Evolutionary conservation across 2,113 vertebrate species (phyloP).

Genomic region (Bujurquina vittata): DNA sequence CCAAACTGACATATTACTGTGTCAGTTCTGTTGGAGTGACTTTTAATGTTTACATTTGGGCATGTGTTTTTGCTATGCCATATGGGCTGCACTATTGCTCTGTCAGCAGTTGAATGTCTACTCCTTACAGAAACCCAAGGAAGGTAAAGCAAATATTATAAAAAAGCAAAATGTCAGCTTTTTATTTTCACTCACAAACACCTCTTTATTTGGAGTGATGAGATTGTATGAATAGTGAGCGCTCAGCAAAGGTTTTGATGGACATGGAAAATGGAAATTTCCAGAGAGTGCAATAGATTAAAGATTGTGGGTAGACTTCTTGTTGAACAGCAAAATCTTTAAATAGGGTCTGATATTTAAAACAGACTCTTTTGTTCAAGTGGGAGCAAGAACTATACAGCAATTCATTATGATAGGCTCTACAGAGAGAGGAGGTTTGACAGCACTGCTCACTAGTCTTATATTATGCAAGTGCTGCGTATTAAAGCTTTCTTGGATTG

Average conservation of each 20-base stretch:
- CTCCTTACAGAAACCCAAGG: slow-evolving; percentile 6
- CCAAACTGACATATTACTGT: not conserved
- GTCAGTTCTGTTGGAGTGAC: not conserved
- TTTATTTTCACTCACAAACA: slow-evolving; percentile 46
- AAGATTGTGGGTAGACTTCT: slow-evolving; percentile 50
- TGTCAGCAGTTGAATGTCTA: slow-evolving; percentile 22
- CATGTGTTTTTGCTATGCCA: slow-evolving; percentile 1
- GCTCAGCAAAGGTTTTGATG: slow-evolving; percentile 63
- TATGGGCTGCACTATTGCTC: slow-evolving; percentile 18
- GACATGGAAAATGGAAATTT: slow-evolving; percentile 51
- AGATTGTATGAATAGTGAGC: slow-evolving; percentile 65
- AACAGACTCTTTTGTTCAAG: slow-evolving; percentile 53
- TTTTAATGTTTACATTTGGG: not conserved
- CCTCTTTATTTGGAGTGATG: slow-evolving; percentile 53
- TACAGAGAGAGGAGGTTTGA: slow-evolving; percentile 42
- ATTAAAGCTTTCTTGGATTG: slow-evolving; percentile 15
- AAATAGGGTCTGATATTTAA: slow-evolving; percentile 65
- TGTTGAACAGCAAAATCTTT: slow-evolving; percentile 65
- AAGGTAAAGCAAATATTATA: slow-evolving; percentile 10
- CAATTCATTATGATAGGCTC: slow-evolving; percentile 45
- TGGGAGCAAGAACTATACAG: slow-evolving; percentile 45
- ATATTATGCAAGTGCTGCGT: slow-evolving; percentile 41
- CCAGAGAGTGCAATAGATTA: slow-evolving; percentile 48
- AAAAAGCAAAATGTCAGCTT: slow-evolving; percentile 45
- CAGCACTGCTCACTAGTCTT: slow-evolving; percentile 37